Base-by-base conservation (phyloP, 2,113 vertebrate genomes). In the Rhagologus leucostigma region DNA sequence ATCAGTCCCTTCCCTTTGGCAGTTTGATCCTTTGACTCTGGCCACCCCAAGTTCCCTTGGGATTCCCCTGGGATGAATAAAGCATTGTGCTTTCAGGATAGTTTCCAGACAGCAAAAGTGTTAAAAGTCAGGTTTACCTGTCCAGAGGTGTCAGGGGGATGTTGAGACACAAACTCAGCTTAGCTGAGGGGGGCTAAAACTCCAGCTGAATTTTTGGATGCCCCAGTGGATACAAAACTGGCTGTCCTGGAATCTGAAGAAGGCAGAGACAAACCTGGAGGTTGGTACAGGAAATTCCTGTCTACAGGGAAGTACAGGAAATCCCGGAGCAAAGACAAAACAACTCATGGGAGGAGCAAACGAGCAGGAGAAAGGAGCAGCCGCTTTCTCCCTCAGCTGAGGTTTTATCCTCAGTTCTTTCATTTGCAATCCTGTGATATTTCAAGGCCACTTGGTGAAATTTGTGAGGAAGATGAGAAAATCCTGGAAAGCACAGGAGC, bases 221-320 rank as follows among this genome's bases (percentile, higher is more conserved):
- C 24, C 41, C 56, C 30, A 32, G 8, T 67, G 68, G 42, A 17
- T 81, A 24, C 60, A 22, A 89, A 89, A 90, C 64, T 92, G 52
- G 6, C 41, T 81, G 50, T 81, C 52, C 76, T 44, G 59, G 56
- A 57, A 29, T 30, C 71, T 85, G 88, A 59, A 84, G 64, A 68
- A 73, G 53, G 35, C 2, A 0, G 4, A 42, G 83, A 33, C 47
- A 87, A 68, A 84, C 60, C 56, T 84, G 17, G 75, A 90, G 60
- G 60, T 44, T 74, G 53, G 60, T 32, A 16, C 76, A 93, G 91
- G 93, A 94, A 97, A 82, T 95, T 93, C 85, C 84, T 91, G 92
- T 90, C 2, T 83, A 69, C 65, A 82, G 86, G 75, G 18, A 52
- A 88, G 30, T 12, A 21, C 83, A 90, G 89, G 94, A 95, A 92